Conservation (phyloP, 2,113 vertebrate species). For the Albula glossodonta region DNA sequence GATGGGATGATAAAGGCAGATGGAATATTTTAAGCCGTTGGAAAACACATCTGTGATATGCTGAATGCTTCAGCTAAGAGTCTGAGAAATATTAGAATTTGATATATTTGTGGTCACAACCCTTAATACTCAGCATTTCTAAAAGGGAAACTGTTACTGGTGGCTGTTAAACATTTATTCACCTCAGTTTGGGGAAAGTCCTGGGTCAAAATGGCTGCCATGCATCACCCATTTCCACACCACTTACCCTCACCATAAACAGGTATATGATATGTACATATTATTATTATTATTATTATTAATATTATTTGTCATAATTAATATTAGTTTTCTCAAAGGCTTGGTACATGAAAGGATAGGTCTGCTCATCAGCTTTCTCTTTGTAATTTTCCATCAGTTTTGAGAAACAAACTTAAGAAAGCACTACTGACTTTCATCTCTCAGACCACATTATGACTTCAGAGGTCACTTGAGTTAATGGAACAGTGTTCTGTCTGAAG, state of each 20-base stretch:
- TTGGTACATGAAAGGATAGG: too few species aligned
- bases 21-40: background rate
- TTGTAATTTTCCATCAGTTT: background rate
- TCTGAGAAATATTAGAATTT: background rate
- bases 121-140: too few species aligned
- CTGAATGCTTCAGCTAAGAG: background rate
- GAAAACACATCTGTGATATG: background rate
- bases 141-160: background rate
- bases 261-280: background rate
- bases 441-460: background rate
- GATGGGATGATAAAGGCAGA: background rate
- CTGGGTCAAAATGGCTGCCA: background rate
- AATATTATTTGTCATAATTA: too few species aligned
- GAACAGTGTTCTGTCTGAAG: background rate
- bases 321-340: background rate
- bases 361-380: background rate
- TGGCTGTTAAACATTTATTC: background rate
- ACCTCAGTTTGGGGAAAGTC: background rate
- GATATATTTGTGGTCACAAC: background rate
- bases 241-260: background rate
- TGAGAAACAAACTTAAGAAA: background rate
- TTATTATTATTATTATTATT: background rate
- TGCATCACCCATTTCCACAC: background rate
- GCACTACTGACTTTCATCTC: background rate
- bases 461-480: background rate